Evolutionary conservation across 2,113 vertebrate genomes (phyloP).

Genomic region (Muscicapa adusta): DNA sequence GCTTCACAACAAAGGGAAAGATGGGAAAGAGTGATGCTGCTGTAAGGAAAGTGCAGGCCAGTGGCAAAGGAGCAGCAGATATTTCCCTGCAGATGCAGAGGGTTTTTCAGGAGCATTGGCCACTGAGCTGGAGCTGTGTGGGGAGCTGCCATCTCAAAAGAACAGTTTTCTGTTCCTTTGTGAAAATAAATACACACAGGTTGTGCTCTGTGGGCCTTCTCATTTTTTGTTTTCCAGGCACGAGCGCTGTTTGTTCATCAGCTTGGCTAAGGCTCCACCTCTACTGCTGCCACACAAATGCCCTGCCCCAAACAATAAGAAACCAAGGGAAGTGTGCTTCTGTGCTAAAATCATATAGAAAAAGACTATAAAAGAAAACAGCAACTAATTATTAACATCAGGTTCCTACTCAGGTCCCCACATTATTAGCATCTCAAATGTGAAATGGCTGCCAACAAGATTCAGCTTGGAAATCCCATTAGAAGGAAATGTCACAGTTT

Average conservation of each 20-base stretch:
- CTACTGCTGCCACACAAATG: background rate
- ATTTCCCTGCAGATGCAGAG: background rate
- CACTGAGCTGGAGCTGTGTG: background rate
- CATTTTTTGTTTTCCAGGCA: background rate
- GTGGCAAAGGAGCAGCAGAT: background rate
- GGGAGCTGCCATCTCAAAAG: background rate
- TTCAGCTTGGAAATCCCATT: background rate
- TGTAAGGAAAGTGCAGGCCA: background rate
- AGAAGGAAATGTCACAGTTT: background rate
- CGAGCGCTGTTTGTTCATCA: background rate
- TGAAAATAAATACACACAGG: background rate
- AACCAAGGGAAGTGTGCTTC: background rate
- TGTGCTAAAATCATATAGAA: background rate
- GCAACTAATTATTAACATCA: constrained; percentile 11
- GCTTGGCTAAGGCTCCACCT: background rate
- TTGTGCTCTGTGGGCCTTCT: background rate
- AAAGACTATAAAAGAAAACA: background rate
- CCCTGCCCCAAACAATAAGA: background rate
- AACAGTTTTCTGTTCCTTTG: background rate
- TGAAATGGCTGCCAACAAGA: constrained; percentile 41
- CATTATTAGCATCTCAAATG: constrained; percentile 10
- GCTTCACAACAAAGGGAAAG: accelerated
- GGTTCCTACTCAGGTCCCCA: background rate
- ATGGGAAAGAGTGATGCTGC: background rate
- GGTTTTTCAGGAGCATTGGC: background rate